Conservation (phyloP, 2,888 invertebrate species). For the Drosophila tripunctata region DNA sequence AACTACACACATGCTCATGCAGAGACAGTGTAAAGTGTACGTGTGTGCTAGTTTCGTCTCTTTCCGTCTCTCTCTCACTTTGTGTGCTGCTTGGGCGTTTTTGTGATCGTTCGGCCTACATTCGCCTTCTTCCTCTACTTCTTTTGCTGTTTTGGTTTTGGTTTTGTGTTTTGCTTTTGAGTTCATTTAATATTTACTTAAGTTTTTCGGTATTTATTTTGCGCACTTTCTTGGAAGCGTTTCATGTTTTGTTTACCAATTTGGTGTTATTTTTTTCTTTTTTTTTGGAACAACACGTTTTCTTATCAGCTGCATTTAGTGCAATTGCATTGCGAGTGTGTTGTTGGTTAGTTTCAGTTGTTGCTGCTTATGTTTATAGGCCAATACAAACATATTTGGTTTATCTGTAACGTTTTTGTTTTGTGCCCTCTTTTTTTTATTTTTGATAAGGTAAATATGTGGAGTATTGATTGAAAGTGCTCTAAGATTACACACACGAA, state of each 20-base stretch:
- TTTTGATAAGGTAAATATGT: constrained; percentile 45
- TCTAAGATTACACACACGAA: constrained; percentile 41
- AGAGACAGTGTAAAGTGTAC: too few species aligned
- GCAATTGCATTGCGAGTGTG: constrained; percentile 56
- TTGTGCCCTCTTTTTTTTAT: constrained; percentile 20
- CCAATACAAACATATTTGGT: constrained; percentile 38
- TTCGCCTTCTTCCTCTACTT: constrained; percentile 1
- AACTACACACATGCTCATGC: constrained; percentile 27
- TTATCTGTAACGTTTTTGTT: constrained; percentile 51
- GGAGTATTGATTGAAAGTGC: constrained; percentile 9
- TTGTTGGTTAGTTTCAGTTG: constrained; percentile 15
- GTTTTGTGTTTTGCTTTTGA: constrained; percentile 31
- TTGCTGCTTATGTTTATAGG: constrained; percentile 35
- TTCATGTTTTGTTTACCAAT: constrained; percentile 41
- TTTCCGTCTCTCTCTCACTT: constrained; percentile 14
- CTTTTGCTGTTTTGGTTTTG: constrained; percentile 26
- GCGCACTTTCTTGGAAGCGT: constrained; percentile 33
- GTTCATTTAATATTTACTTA: constrained; percentile 30
- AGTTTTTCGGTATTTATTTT: constrained; percentile 41
- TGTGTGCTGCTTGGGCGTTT: constrained; percentile 9
- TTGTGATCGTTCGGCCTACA: constrained; percentile 42
- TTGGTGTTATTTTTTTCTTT: too few species aligned
- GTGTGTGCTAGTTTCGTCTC: constrained; percentile 50
- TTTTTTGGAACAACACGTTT: constrained; percentile 14
- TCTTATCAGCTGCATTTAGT: constrained; percentile 54